Base-by-base conservation (phyloP, 1,140 invertebrate genomes). In the Cotesia chilonis region DNA sequence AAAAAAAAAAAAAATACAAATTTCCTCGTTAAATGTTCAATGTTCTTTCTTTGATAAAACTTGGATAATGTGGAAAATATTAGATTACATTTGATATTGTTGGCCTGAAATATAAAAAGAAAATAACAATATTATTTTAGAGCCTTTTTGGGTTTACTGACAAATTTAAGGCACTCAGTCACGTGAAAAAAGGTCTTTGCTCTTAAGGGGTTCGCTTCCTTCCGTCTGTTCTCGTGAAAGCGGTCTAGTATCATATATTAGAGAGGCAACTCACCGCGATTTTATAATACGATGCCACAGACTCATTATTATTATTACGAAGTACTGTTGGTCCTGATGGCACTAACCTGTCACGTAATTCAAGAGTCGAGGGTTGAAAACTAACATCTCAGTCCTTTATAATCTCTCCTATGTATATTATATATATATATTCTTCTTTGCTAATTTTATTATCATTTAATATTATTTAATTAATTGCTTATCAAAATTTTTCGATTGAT, bases 261-360 rank as follows among this genome's bases (percentile, higher is more conserved):
- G 14, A 14, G 4, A 3, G n/a, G 17, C 4, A 6, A 7, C n/a
- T 20, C 35, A 35, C 20, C 20, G 20, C 60, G 20, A 61, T 61
- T 61, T 61, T 47, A 47, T 10, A 47, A 35, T 20, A 61, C 60
- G 60, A 57, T 57, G 20, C 17, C 60, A 61, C 60, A 12, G 60
- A 61, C 20, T 20, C 60, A 35, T 37, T 57, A 57, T 57, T 17
- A 20, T 37, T 57, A 57, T 57, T 17, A 20, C 20, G n/a, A 20
- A 57, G 41, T 47, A 47, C 6, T 47, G 41, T 5, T 47, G 41
- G 7, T 35, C 20, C 60, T 12, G 20, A 35, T 61, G 60, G 60
- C 60, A 20, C 60, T 61, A 61, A 61, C 60, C 20, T 61, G 60
- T 37, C 60, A 61, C 20, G 35, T 61, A 61, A 61, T 12, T 61